Percentiles rank a stretch among this genome's conserved stretches.
phyloP scores from a whole-genome alignment of 2,113 vertebrate species.

The Nothobranchius kuhntae region DNA sequence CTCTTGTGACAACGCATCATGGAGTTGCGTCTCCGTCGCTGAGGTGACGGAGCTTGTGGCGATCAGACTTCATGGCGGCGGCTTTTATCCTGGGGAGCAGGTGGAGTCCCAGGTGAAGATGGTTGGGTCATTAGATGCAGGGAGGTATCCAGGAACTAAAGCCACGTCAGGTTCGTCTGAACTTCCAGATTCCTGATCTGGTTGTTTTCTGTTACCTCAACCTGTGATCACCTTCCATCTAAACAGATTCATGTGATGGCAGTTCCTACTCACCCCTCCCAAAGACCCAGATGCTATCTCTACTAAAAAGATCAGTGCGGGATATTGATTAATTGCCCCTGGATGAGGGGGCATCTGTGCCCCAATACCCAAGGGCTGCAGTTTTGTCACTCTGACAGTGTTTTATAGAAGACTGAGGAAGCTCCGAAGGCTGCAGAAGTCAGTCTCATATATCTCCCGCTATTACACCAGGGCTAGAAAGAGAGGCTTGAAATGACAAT shows the following conservation, averaged over 20 bases:
- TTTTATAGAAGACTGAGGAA: conserved; percentile 76
- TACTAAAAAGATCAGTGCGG: conserved; percentile 67
- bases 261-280: conserved; percentile 59
- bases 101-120: no score
- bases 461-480: conserved; percentile 71
- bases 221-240: conserved; percentile 47
- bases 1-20: no score
- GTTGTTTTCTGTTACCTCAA: conserved; percentile 30
- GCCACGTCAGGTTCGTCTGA: no score
- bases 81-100: no score
- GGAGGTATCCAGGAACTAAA: no score
- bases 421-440: conserved; percentile 65
- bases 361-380: conserved; percentile 67
- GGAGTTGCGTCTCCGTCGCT: no score
- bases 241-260: conserved; percentile 53
- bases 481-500: conserved; percentile 72
- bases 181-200: conserved; percentile 16
- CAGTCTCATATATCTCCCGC: conserved; percentile 69
- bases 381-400: conserved; percentile 80
- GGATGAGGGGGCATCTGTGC: conserved; percentile 66
- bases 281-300: conserved; percentile 69
- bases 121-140: no score
- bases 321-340: conserved; percentile 68
- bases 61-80: no score
- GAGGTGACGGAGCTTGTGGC: no score